Evolutionary conservation across 30 jellyfish, hydroid and myxozoan genomes (phyloP).

Genomic region (Catostylus mosaicus): DNA sequence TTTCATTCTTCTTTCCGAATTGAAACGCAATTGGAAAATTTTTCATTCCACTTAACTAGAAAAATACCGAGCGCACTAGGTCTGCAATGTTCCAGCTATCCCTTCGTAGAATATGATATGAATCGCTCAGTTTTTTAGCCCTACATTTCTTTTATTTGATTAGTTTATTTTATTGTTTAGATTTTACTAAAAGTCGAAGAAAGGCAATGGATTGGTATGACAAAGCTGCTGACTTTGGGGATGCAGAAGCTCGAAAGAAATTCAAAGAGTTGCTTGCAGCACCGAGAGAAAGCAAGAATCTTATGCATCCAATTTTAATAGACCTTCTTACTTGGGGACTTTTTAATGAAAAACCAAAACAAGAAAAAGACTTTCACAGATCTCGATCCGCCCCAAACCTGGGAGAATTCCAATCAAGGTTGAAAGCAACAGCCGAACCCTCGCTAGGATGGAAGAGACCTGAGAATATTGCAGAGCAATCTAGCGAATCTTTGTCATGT

Average conservation of each 20-base stretch:
- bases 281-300: not conserved
- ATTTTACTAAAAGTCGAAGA: slow-evolving; percentile 36
- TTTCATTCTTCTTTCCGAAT: not conserved
- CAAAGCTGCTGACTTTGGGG: slow-evolving; percentile 62
- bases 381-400: slow-evolving; percentile 60
- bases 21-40: not conserved
- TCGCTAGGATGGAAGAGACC: too few relatives aligned
- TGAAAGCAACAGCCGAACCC: not conserved
- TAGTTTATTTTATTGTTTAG: slow-evolving; percentile 1
- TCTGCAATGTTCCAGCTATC: not conserved
- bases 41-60: not conserved
- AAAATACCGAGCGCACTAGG: not conserved
- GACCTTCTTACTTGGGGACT: slow-evolving; percentile 54
- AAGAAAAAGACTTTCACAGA: slow-evolving; percentile 47
- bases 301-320: slow-evolving; percentile 58
- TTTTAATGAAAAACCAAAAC: slow-evolving; percentile 11
- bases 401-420: not conserved
- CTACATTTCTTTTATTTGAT: not conserved
- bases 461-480: slow-evolving; percentile 6
- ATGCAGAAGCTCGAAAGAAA: slow-evolving; percentile 44
- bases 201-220: slow-evolving; percentile 66
- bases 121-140: not conserved
- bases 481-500: slow-evolving; percentile 6
- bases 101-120: not conserved
- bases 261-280: slow-evolving; percentile 29